Evolutionary conservation across 2,113 vertebrate genomes (phyloP).

Genomic region (Henicopernis longicauda): DNA sequence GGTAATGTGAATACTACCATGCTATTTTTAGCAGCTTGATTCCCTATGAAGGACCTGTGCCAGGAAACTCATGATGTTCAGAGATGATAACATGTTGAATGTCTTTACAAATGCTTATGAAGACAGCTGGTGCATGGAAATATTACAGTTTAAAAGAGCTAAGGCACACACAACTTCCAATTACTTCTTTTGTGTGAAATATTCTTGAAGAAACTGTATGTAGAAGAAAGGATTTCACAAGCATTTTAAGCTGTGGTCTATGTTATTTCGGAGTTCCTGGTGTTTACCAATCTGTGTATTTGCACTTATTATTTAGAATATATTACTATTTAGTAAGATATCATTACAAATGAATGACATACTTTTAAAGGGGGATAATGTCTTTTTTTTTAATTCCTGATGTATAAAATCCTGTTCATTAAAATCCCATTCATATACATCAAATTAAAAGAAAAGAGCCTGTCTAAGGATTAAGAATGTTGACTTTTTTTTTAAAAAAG

Average conservation of each 20-base stretch:
- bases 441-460: not conserved
- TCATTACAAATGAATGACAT: not conserved
- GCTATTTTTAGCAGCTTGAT: not conserved
- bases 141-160: not conserved
- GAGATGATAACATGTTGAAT: not conserved
- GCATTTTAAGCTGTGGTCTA: not conserved
- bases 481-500: not conserved
- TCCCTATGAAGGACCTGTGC: not conserved
- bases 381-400: not conserved
- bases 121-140: not conserved
- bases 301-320: not conserved
- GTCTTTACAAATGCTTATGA: not conserved
- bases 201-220: not conserved
- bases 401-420: not conserved
- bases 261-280: not conserved
- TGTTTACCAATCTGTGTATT: not conserved
- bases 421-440: not conserved
- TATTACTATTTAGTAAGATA: not conserved
- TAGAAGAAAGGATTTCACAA: not conserved
- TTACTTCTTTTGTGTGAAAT: not conserved
- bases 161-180: not conserved
- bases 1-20: not conserved
- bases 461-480: not conserved
- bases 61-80: fast-evolving
- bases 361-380: not conserved